Base-by-base conservation (phyloP, 2,888 invertebrate species). In the Dilophus febrilis region DNA sequence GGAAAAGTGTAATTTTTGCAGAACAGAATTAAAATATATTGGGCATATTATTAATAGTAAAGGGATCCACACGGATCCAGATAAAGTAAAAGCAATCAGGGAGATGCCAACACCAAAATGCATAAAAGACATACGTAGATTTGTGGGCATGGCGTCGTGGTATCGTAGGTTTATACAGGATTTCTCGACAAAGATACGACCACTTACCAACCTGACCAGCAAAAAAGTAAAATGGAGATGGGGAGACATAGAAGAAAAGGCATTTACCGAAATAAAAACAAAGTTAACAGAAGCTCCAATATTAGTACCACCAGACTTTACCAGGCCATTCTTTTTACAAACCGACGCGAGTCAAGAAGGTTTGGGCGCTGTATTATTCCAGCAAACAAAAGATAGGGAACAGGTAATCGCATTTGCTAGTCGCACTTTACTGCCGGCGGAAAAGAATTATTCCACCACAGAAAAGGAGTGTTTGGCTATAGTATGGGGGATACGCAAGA, bases 131-230 rank as follows among this genome's bases (percentile, higher is more conserved):
- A n/a, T 40, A n/a, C 30, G 34, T 22, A 29, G 17, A 12, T 40
- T 40, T 12, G 28, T 41, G 12, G 45, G 43, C 5, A 16, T 43
- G 31, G 35, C 38, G 12, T 45, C 41, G 3, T 45, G 36, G 12
- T 45, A 43, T 34, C 27, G 40, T n/a, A 28, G 37, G 13, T 45
- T 45, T 33, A 40, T 43, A 12, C 40, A 35, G 35, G 19, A 41
- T 27, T 43, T 41, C 37, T 42, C 41, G 8, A 35, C 42, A 34
- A 35, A 38, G 12, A 37, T 35, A 13, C 40, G 41, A 19, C 42
- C 40, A 8, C 40, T 42, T 18, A 42, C 39, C 10, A 40, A 40
- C 10, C 31, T 41, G 10, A 45, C 37, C 11, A 6, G 11, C 7
- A 27, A 27, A 27, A 27, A 27, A 8, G 6, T 8, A 8, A 6